phyloP scores from a whole-genome alignment of 2,888 invertebrate species.

The Steinernema scapterisci region DNA sequence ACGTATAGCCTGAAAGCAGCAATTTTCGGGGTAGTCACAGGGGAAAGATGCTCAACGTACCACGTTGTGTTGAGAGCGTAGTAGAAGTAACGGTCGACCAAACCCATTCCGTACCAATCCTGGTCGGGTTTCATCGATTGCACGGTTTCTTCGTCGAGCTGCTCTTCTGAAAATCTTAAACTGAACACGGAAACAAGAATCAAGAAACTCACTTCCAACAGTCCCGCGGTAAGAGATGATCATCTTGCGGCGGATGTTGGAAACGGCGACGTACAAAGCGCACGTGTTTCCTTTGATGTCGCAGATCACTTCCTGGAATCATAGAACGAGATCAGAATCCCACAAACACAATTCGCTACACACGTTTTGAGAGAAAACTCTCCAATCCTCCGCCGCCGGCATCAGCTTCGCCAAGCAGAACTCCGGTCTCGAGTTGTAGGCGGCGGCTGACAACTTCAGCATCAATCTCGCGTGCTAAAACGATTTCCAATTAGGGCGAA shows the following conservation, averaged over 20 bases:
- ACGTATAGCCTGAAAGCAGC: constrained; percentile 34
- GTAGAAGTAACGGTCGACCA: constrained; percentile 43
- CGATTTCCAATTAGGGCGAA: not conserved
- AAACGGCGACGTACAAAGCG: constrained; percentile 37
- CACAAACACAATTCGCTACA: too few relatives aligned
- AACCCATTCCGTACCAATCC: constrained; percentile 44
- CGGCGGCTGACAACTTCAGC: constrained; percentile 8
- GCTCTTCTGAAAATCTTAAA: constrained; percentile 38
- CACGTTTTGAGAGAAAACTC: not conserved
- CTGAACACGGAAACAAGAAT: not conserved
- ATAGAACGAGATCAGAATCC: not conserved
- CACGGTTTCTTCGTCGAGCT: constrained; percentile 37
- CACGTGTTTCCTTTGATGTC: constrained; percentile 40
- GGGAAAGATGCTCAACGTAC: not conserved
- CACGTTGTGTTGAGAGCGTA: constrained; percentile 38
- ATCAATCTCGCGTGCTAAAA: not conserved
- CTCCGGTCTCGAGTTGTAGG: constrained; percentile 4
- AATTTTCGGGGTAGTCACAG: not conserved
- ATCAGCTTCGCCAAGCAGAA: constrained; percentile 11
- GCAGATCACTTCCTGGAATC: constrained; percentile 36
- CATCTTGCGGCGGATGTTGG: constrained; percentile 29
- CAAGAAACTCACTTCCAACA: constrained; percentile 34
- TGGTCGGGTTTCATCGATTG: constrained; percentile 38
- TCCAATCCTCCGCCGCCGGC: not conserved
- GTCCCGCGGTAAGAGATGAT: constrained; percentile 43